Evolutionary conservation across 2,888 invertebrate genomes (phyloP).

Genomic region (Pinctada fucata): DNA sequence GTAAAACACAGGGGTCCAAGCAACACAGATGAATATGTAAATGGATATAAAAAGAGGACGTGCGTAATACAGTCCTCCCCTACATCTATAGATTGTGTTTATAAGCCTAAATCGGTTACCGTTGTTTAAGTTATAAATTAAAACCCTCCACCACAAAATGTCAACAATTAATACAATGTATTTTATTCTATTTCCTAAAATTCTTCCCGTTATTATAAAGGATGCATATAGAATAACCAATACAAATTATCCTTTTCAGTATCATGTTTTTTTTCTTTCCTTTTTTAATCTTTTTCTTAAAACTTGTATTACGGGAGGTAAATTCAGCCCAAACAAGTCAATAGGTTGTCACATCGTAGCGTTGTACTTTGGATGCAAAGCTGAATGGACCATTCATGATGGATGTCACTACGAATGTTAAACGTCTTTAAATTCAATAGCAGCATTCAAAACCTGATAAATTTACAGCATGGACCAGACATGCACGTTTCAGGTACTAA

Average conservation of each 20-base stretch:
- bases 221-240: background rate
- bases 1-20: too few species aligned
- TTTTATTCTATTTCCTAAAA: background rate
- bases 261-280: background rate
- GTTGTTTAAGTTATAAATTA: background rate
- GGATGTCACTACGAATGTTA: background rate
- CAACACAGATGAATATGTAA: too few species aligned
- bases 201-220: background rate
- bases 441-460: too few species aligned
- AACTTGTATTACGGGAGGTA: background rate
- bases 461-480: too few species aligned
- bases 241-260: background rate
- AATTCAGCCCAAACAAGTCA: background rate
- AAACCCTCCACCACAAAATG: background rate
- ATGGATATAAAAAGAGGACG: too few species aligned
- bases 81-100: too few species aligned
- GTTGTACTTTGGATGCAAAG: background rate
- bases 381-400: background rate
- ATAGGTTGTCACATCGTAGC: background rate
- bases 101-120: too few species aligned
- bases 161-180: background rate
- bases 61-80: too few species aligned
- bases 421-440: too few species aligned
- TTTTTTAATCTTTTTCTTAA: background rate
- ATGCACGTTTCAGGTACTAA: too few species aligned